phyloP scores from a whole-genome alignment of 2,113 vertebrate genomes.

The Meriones unguiculatus region DNA sequence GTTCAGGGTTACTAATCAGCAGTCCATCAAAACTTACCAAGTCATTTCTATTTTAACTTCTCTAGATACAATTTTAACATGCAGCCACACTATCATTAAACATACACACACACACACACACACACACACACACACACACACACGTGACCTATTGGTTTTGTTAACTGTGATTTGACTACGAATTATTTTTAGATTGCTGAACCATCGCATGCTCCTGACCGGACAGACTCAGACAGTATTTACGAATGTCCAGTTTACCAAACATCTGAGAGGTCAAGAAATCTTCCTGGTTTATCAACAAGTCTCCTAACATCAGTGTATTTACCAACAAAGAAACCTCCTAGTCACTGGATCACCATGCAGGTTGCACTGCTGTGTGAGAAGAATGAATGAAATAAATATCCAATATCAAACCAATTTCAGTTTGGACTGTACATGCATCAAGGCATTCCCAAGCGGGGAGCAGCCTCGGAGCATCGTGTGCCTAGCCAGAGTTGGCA shows the following conservation, averaged over 20 bases:
- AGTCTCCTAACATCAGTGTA: slow-evolving; percentile 58
- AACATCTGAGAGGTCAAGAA: slow-evolving; percentile 48
- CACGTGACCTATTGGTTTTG: background rate
- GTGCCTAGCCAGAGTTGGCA: background rate
- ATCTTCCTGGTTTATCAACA: background rate
- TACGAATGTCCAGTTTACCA: slow-evolving; percentile 70
- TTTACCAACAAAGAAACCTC: background rate
- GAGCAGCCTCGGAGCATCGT: too few relatives aligned
- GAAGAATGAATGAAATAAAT: slow-evolving; percentile 56
- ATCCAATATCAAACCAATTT: background rate
- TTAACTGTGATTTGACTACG: background rate
- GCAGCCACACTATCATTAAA: background rate
- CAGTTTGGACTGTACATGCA: background rate
- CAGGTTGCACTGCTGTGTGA: slow-evolving; percentile 79
- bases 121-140: background rate
- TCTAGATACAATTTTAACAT: background rate
- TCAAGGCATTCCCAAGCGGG: too few relatives aligned
- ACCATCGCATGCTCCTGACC: background rate
- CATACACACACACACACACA: background rate
- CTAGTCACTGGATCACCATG: slow-evolving; percentile 78
- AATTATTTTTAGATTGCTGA: background rate
- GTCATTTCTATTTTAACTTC: background rate
- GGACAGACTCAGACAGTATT: background rate
- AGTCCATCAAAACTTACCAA: background rate
- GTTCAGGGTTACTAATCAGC: background rate